Evolutionary conservation across 2,888 invertebrate species (phyloP).

Genomic region (Cyclophora albipunctata): DNA sequence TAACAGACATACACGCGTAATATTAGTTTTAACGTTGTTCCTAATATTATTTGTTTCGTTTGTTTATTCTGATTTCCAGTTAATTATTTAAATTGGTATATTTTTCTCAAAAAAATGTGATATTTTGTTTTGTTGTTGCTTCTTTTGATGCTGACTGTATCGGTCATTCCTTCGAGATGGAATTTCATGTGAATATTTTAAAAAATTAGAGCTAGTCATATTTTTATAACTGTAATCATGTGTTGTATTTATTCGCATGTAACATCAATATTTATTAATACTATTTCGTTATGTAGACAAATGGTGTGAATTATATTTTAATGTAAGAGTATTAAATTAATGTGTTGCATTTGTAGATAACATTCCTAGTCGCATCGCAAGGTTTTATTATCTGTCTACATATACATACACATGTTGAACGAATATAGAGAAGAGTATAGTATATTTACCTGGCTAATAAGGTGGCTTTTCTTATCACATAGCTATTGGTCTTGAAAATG

Average conservation of each 20-base stretch:
- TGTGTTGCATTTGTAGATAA: constrained; percentile 38
- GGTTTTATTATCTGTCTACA: constrained; percentile 3
- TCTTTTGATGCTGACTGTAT: constrained; percentile 5
- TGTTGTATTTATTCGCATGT: too few species aligned
- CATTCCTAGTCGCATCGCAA: constrained; percentile 42
- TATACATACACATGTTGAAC: too few species aligned
- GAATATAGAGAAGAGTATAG: too few species aligned
- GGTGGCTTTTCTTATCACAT: too few species aligned
- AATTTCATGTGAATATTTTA: constrained; percentile 32
- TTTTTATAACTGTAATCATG: constrained; percentile 31
- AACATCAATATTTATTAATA: too few species aligned
- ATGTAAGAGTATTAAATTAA: constrained; percentile 4
- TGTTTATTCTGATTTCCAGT: too few species aligned
- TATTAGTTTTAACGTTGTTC: not conserved
- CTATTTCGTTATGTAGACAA: constrained; percentile 6
- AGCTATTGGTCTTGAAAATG: too few species aligned
- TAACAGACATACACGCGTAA: not conserved
- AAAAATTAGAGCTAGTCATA: constrained; percentile 43
- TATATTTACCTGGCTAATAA: too few species aligned
- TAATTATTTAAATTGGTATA: constrained; percentile 2
- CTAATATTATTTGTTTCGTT: constrained; percentile 3
- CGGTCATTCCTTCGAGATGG: constrained; percentile 22
- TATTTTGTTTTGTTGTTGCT: constrained; percentile 12
- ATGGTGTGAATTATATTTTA: not conserved
- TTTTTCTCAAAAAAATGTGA: constrained; percentile 14